Percentiles rank a stretch among this genome's conserved stretches.
phyloP scores from a whole-genome alignment of 1,140 invertebrate genomes.

The Caenorhabditis brenneri region DNA sequence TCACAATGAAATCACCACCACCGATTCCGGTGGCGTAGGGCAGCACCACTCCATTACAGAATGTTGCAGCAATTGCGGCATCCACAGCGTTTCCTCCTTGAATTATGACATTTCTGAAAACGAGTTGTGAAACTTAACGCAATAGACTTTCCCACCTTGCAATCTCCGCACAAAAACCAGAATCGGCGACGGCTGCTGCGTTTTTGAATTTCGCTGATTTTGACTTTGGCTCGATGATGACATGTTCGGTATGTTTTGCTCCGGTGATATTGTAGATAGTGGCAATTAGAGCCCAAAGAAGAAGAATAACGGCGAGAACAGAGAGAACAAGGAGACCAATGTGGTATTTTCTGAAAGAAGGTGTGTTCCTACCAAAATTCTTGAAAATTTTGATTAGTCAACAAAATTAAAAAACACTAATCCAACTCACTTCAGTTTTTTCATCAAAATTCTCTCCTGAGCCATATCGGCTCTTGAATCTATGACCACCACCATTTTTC shows the following conservation, averaged over 20 bases:
- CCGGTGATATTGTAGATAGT: conserved; percentile 9
- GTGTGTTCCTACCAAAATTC: neutral
- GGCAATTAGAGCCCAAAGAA: neutral
- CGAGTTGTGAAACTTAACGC: neutral
- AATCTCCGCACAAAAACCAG: neutral
- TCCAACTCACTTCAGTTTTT: conserved; percentile 18
- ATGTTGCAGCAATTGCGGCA: neutral
- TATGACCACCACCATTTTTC: conserved; percentile 5
- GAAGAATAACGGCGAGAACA: neutral
- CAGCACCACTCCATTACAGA: conserved; percentile 75
- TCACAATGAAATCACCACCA: conserved; percentile 83
- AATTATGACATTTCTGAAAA: conserved; percentile 8
- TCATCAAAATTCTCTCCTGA: conserved; percentile 9
- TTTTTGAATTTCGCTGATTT: conserved; percentile 13
- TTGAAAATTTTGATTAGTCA: neutral
- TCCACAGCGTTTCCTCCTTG: conserved; percentile 19
- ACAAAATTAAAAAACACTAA: neutral
- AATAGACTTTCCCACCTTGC: neutral
- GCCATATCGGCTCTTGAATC: conserved; percentile 26
- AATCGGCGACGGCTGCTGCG: conserved; percentile 6
- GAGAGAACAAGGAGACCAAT: neutral
- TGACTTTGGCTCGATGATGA: neutral
- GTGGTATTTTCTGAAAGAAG: conserved; percentile 12
- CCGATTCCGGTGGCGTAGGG: conserved; percentile 85
- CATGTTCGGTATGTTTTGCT: neutral